These are phyloP conservation scores for Charina bottae DNA, from an alignment of 2,113 vertebrate genomes.

Conservation along the genomic window DNA sequence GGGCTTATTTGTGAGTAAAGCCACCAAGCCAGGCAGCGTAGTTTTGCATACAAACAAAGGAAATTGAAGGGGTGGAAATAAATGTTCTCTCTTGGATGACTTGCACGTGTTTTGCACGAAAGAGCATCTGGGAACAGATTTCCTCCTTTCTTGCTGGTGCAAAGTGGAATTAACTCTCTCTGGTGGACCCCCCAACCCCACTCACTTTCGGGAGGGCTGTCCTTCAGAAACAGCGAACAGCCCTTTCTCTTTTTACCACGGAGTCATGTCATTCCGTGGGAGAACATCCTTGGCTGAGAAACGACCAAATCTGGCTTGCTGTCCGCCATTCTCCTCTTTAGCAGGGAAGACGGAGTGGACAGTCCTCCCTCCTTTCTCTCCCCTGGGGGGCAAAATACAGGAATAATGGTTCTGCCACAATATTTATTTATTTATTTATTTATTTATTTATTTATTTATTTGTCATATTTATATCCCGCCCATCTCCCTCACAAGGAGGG, in stretches of 20 bases:
- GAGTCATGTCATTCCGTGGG: neutral
- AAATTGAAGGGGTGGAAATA: neutral
- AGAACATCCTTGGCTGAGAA: neutral
- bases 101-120: neutral
- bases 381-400: neutral
- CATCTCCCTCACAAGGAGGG: no score
- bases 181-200: neutral
- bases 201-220: no score
- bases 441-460: no score
- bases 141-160: neutral
- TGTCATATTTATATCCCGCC: no score
- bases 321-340: neutral
- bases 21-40: neutral
- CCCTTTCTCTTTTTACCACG: neutral
- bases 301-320: neutral
- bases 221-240: neutral
- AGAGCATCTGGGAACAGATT: neutral
- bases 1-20: neutral
- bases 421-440: no score
- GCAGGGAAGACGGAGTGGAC: neutral
- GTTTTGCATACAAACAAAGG: neutral
- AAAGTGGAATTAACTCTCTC: neutral
- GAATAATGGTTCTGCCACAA: neutral
- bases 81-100: neutral
- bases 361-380: neutral